Percentiles rank a stretch among this genome's conserved stretches.
Evolutionary conservation across 2,113 vertebrate genomes (phyloP).

Genomic region (Ceyx melanurus): DNA sequence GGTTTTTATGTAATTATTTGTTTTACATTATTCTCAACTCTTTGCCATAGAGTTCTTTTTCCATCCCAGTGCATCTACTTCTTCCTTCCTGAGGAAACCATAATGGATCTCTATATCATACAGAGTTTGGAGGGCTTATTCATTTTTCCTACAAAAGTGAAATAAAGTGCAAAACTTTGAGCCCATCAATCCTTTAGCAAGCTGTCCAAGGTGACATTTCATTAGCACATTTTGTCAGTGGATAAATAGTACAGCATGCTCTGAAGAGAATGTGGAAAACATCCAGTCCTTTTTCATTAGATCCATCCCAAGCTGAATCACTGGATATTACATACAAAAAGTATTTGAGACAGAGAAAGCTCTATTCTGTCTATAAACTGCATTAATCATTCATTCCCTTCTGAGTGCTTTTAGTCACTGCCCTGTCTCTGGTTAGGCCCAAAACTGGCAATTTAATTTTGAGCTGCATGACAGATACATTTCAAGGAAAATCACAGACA

Average conservation of each 20-base stretch:
- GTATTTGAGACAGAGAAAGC: constrained; percentile 73
- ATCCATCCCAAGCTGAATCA: constrained; percentile 79
- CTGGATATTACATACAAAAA: constrained; percentile 82
- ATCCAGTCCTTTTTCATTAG: constrained; percentile 88
- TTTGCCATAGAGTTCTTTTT: constrained; percentile 2
- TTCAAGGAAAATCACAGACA: constrained; percentile 87
- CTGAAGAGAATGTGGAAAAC: constrained; percentile 80
- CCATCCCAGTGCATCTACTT: constrained; percentile 8
- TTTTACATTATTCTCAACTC: constrained; percentile 1
- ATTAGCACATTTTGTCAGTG: constrained; percentile 94
- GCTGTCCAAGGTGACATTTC: constrained; percentile 92
- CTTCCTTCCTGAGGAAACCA: constrained; percentile 31
- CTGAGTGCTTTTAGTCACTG: constrained; percentile 77
- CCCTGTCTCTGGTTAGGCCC: constrained; percentile 73
- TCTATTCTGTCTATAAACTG: constrained; percentile 81
- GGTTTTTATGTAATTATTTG: constrained; percentile 53
- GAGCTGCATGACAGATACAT: constrained; percentile 83
- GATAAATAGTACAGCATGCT: constrained; percentile 83
- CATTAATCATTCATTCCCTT: constrained; percentile 87
- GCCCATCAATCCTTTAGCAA: constrained; percentile 86
- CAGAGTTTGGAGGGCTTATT: constrained; percentile 76
- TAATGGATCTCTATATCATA: constrained; percentile 76
- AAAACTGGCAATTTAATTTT: constrained; percentile 82
- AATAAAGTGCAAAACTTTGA: constrained; percentile 88
- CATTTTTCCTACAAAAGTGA: constrained; percentile 84